Percentiles rank a stretch among this genome's conserved stretches.
Conservation (phyloP, 2,113 vertebrate species). For the Orientallactaga bullata region DNA sequence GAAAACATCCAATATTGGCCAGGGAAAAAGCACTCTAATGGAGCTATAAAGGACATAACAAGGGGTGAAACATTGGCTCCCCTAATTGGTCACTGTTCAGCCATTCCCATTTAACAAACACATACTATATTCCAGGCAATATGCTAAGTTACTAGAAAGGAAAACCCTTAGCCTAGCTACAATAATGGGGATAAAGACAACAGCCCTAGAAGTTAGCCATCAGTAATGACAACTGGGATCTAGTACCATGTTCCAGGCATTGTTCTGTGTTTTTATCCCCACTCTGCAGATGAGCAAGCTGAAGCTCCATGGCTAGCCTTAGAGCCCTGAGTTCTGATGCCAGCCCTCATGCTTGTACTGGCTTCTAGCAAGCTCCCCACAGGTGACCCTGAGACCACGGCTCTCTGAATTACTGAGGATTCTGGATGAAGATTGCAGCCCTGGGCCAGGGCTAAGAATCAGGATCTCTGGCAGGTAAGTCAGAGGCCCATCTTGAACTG, state of each 20-base stretch:
- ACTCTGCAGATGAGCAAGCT: not conserved
- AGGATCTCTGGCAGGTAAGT: not conserved
- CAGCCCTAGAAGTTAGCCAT: not conserved
- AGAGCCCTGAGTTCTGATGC: not conserved
- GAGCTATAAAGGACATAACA: not conserved
- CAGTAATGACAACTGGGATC: not conserved
- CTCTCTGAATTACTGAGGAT: not conserved
- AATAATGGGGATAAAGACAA: not conserved
- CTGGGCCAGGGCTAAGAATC: not conserved
- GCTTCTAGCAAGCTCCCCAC: not conserved
- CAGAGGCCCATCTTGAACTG: not conserved
- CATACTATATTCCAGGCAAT: not conserved
- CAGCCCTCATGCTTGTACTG: accelerated
- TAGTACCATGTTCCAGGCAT: not conserved
- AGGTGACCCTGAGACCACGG: too few relatives aligned
- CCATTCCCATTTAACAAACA: not conserved
- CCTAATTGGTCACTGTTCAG: not conserved
- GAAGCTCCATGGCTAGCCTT: not conserved
- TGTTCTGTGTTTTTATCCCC: too few relatives aligned
- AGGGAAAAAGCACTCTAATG: not conserved
- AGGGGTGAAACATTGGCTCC: not conserved
- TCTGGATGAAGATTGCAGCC: not conserved
- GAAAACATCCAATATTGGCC: not conserved
- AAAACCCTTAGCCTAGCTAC: not conserved
- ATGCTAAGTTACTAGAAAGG: not conserved